Evolutionary conservation across 2,888 invertebrate genomes (phyloP), one percentile per base, ranked within the genome.

Genomic region (Loripinus fragilis): DNA sequence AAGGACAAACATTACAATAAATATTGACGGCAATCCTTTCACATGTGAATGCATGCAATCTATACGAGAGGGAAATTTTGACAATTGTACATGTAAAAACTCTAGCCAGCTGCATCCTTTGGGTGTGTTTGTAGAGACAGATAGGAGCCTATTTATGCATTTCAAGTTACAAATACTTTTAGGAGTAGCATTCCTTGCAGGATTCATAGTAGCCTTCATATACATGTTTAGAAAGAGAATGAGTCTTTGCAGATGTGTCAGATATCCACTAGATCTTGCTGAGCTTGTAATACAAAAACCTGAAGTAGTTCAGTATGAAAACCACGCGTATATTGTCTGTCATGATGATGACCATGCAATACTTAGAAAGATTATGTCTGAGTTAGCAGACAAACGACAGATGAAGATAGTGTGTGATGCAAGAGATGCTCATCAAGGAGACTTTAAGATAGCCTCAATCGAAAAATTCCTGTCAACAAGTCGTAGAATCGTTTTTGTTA

Each of bases 41-140:
- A 60, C 60, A 60, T 60, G 60, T 60, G 60, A 60, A 60, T 60
- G 60, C n/a, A 60, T 60, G 60, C 7, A 60, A 12, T 60, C 60
- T 7, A 33, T 60, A 33, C 30, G 17, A 33, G 33, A 60, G 5
- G 33, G 60, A 20, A 60, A 5, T 10, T 33, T 17, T 60, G 60
- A 60, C 33, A 60, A 60, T 5, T 60, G 60, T 60, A 60, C 20
- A n/a, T 60, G 60, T 60, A 33, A 60, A n/a, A n/a, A n/a, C n/a
- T n/a, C n/a, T n/a, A n/a, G n/a, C n/a, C n/a, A n/a, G n/a, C n/a
- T n/a, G n/a, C n/a, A n/a, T n/a, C n/a, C n/a, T n/a, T n/a, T n/a
- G n/a, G n/a, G n/a, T n/a, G n/a, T n/a, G n/a, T n/a, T n/a, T n/a
- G n/a, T n/a, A n/a, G n/a, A n/a, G n/a, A n/a, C n/a, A n/a, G n/a